These are phyloP conservation scores for Phoxinus dragarum DNA, from an alignment of 2,797 vertebrate genomes.

Conservation along the genomic window DNA sequence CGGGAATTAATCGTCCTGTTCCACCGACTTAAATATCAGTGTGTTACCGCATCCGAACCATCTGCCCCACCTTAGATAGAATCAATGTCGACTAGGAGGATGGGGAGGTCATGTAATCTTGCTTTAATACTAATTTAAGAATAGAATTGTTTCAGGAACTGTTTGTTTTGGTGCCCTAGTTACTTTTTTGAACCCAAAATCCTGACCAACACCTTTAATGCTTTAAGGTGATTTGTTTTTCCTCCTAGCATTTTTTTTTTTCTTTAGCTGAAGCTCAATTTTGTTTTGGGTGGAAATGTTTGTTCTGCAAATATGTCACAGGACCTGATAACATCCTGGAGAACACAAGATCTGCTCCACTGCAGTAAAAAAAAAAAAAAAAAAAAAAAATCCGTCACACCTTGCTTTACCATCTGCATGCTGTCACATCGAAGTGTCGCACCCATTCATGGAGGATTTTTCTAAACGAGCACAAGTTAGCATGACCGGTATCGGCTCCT, in stretches of 20 bases:
- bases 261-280: background rate
- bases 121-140: background rate
- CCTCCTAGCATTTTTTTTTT: background rate
- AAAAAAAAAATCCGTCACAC: constrained; percentile 17
- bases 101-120: background rate
- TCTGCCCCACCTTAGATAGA: constrained; percentile 26
- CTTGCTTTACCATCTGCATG: constrained; percentile 22
- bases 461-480: constrained; percentile 17
- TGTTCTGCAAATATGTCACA: background rate
- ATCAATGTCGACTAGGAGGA: background rate
- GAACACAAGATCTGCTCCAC: constrained; percentile 29
- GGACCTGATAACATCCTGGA: background rate
- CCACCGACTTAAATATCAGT: background rate
- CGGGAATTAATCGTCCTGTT: background rate
- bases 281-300: constrained; percentile 13
- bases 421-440: constrained; percentile 12
- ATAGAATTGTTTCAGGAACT: background rate
- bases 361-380: constrained; percentile 29
- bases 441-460: constrained; percentile 29
- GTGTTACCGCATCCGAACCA: background rate
- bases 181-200: background rate
- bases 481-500: background rate
- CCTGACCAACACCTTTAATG: background rate
- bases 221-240: background rate
- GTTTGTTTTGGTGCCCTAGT: background rate